Evolutionary conservation across 2,113 vertebrate species (phyloP).

Genomic region (Globicephala melas): DNA sequence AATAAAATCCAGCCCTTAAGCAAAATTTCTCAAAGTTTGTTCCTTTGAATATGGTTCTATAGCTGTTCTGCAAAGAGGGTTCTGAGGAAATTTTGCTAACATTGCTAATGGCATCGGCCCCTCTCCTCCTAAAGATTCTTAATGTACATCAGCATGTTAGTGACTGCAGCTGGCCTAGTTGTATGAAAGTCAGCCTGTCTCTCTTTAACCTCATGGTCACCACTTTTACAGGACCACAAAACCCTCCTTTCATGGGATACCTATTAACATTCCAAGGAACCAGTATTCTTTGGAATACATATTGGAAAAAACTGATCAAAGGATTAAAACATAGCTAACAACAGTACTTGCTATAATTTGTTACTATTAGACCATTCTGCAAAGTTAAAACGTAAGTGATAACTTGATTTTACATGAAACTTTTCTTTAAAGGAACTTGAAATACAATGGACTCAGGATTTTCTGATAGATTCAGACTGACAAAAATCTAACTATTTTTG

Average conservation of each 20-base stretch:
- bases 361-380: background rate
- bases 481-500: background rate
- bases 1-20: background rate
- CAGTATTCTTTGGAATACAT: conserved; percentile 21
- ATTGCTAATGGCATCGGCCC: no score
- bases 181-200: background rate
- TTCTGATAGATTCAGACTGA: background rate
- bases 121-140: background rate
- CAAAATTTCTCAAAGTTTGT: background rate
- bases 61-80: background rate
- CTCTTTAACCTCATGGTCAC: background rate
- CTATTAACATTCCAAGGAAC: background rate
- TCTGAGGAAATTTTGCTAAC: background rate
- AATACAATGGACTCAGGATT: background rate
- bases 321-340: background rate
- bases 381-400: background rate
- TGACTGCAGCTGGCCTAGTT: background rate
- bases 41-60: background rate
- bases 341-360: background rate
- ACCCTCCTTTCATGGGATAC: background rate
- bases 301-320: background rate
- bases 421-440: background rate
- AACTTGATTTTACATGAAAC: background rate
- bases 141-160: no score
- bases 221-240: background rate